These are phyloP conservation scores for Silvanus unidentatus DNA, from an alignment of 2,888 invertebrate species.

Conservation along the genomic window DNA sequence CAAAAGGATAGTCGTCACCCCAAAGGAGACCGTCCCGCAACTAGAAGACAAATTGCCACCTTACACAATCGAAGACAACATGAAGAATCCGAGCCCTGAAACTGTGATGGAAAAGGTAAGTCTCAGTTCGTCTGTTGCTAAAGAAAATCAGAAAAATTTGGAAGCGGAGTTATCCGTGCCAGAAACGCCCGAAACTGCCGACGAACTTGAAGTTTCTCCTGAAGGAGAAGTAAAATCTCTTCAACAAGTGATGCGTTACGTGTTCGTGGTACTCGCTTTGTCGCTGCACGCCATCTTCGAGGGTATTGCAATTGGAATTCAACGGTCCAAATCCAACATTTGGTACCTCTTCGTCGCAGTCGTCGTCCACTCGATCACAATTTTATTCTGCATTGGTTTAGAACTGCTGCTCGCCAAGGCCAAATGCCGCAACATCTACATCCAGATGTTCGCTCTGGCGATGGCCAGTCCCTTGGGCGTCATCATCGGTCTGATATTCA, in stretches of 20 bases:
- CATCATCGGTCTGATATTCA: conserved; percentile 45
- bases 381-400: conserved; percentile 51
- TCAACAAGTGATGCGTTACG: conserved; percentile 42
- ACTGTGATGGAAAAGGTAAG: conserved; percentile 11
- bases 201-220: conserved; percentile 11
- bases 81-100: conserved; percentile 5
- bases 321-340: conserved; percentile 44
- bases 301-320: conserved; percentile 51
- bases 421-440: conserved; percentile 38
- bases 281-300: conserved; percentile 53
- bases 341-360: conserved; percentile 52
- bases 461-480: conserved; percentile 50
- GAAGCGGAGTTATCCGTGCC: no score
- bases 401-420: conserved; percentile 48
- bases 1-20: conserved; percentile 6
- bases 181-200: no score
- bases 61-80: conserved; percentile 21
- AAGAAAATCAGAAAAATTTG: conserved; percentile 26
- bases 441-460: conserved; percentile 47
- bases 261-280: conserved; percentile 48
- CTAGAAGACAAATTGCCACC: not conserved
- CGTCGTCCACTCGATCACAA: conserved; percentile 50
- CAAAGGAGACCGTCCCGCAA: no score
- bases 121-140: conserved; percentile 22
- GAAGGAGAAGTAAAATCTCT: conserved; percentile 32